Percentiles rank a stretch among this genome's conserved stretches.
Conservation (phyloP, 1,140 invertebrate species). For the Nebria ingens region DNA sequence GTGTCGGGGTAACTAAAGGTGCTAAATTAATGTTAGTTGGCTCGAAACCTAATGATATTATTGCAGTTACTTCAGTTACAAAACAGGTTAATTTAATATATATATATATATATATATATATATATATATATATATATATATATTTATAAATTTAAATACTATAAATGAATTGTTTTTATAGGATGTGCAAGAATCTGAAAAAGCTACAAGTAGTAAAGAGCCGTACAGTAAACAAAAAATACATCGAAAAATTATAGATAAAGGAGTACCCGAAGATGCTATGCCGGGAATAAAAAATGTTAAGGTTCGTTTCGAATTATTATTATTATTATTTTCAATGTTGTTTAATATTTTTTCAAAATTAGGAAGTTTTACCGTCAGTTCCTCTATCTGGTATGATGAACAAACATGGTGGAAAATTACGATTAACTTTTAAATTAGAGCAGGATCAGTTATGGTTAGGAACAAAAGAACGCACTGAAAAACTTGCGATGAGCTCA, state of each 20-base stretch:
- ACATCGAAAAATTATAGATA: conserved; percentile 81
- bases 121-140: neutral
- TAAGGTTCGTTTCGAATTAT: conserved; percentile 43
- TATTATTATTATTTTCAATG: conserved; percentile 6
- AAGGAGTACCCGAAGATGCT: conserved; percentile 82
- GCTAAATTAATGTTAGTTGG: conserved; percentile 89
- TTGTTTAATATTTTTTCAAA: conserved; percentile 18
- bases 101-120: no score
- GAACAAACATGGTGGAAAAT: conserved; percentile 87
- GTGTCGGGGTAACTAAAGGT: conserved; percentile 69
- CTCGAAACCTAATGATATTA: conserved; percentile 80
- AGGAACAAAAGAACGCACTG: conserved; percentile 87
- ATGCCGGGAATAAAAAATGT: conserved; percentile 77
- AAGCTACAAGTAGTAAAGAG: conserved; percentile 57
- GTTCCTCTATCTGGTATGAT: conserved; percentile 82
- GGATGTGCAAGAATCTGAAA: conserved; percentile 41
- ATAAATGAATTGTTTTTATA: conserved; percentile 21
- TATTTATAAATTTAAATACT: neutral
- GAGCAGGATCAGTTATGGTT: conserved; percentile 89
- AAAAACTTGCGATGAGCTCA: conserved; percentile 84
- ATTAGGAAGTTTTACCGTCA: conserved; percentile 69
- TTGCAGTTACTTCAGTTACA: conserved; percentile 63
- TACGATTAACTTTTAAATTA: conserved; percentile 85
- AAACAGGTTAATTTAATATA: conserved; percentile 37
- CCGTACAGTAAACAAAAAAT: conserved; percentile 74